These are phyloP conservation scores for Onychomys leucogaster DNA, from an alignment of 2,797 vertebrate species.

Conservation along the genomic window DNA sequence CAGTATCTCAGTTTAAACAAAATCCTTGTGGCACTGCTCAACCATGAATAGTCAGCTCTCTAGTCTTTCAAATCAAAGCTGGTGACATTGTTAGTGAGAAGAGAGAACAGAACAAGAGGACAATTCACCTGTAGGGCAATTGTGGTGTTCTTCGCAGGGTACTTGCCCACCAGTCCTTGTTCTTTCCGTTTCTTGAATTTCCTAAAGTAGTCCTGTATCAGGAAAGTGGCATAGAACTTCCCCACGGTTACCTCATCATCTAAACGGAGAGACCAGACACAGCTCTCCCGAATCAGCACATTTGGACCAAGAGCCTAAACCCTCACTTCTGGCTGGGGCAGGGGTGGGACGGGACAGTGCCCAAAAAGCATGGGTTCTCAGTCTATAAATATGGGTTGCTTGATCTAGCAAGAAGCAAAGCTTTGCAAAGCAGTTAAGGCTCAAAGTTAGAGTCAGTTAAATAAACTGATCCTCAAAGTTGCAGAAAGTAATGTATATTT, in stretches of 20 bases:
- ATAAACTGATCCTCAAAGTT: conserved; percentile 73
- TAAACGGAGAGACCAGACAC: conserved; percentile 99
- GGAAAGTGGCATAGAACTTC: conserved; percentile 99
- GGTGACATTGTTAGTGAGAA: conserved; percentile 85
- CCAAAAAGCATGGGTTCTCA: conserved; percentile 48
- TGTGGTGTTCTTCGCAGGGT: conserved; percentile 97
- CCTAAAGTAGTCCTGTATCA: conserved; percentile 99
- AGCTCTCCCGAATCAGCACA: conserved; percentile 96
- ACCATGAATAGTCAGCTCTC: conserved; percentile 87
- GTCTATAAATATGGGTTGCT: conserved; percentile 64
- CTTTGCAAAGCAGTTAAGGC: conserved; percentile 85
- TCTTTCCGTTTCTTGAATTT: conserved; percentile 99
- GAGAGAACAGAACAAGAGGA: conserved; percentile 77
- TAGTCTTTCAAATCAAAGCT: conserved; percentile 88
- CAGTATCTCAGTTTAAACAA: conserved; percentile 86
- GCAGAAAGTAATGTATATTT: conserved; percentile 72
- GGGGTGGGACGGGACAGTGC: conserved; percentile 47
- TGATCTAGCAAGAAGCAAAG: conserved; percentile 84
- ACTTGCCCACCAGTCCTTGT: conserved; percentile 98
- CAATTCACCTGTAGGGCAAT: conserved; percentile 97
- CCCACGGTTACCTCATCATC: conserved; percentile 99
- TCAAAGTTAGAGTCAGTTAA: conserved; percentile 77
- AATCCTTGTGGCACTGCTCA: conserved; percentile 87
- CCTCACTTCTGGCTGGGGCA: conserved; percentile 81
- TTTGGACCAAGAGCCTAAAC: conserved; percentile 88